These are phyloP conservation scores for Dorcus hopei DNA, from an alignment of 2,888 invertebrate species.

Conservation along the genomic window DNA sequence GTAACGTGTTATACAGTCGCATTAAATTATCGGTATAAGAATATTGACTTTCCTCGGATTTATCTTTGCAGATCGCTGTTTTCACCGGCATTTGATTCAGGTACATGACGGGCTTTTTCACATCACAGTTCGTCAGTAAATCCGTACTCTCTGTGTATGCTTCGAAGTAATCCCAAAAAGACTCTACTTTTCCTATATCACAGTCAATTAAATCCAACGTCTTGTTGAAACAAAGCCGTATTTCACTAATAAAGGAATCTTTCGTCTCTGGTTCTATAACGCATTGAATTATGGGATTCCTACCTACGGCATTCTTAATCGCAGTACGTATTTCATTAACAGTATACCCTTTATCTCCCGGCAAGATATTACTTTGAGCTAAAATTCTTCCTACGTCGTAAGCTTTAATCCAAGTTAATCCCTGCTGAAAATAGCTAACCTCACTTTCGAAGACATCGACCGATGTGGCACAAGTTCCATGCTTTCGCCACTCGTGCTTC, in stretches of 20 bases:
- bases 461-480: slow-evolving; percentile 72
- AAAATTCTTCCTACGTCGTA: slow-evolving; percentile 64
- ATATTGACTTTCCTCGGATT: background rate
- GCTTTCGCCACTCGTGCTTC: slow-evolving; percentile 81
- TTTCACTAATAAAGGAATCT: slow-evolving; percentile 63
- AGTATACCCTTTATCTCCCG: slow-evolving; percentile 51
- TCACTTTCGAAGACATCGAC: slow-evolving; percentile 45
- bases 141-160: slow-evolving; percentile 27
- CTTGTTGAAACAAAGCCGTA: slow-evolving; percentile 73
- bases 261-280: slow-evolving; percentile 57
- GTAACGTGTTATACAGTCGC: slow-evolving; percentile 49
- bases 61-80: background rate
- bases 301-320: slow-evolving; percentile 54
- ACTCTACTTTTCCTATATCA: slow-evolving; percentile 52
- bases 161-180: slow-evolving; percentile 34
- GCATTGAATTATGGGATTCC: slow-evolving; percentile 64
- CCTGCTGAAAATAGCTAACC: slow-evolving; percentile 60
- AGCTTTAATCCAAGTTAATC: slow-evolving; percentile 58
- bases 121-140: slow-evolving; percentile 61
- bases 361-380: slow-evolving; percentile 55
- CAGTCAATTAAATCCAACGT: slow-evolving; percentile 62
- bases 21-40: background rate
- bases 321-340: slow-evolving; percentile 53
- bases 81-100: slow-evolving; percentile 50
- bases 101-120: slow-evolving; percentile 56